Evolutionary conservation across 2,888 invertebrate genomes (phyloP), one percentile per base, ranked within the genome.

Genomic region (Tetramorium bicarinatum): DNA sequence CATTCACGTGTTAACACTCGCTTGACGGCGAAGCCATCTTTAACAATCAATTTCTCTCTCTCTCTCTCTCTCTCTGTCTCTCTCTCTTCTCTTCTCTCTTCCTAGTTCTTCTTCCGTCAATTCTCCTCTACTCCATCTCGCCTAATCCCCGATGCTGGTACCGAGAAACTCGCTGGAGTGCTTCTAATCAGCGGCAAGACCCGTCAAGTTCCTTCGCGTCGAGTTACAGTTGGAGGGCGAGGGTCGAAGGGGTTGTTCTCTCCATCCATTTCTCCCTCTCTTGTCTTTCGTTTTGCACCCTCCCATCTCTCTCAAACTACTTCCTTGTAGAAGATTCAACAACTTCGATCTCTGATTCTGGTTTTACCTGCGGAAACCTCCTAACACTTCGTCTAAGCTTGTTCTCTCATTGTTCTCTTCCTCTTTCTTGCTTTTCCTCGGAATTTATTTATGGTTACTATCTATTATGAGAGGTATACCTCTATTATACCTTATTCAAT

Each of bases 141-240:
- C 90, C 91, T 92, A 92, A 94, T 93, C 91, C 88, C 83, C 83
- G 85, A 91, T 88, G 91, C 91, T 90, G 87, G 90, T 89, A 90
- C 89, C 89, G 91, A 90, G 93, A 91, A 93, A 92, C 93, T 93
- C 92, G 91, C 89, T 89, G 91, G 91, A 92, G 92, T 91, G 93
- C 93, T 93, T 94, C 94, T 94, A 94, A 94, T 94, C 94, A 94
- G 92, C 91, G 91, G 88, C 92, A 92, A 92, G 91, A 90, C 91
- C 90, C 91, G 92, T 91, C 92, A 93, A 93, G 92, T 94, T 93
- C 90, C 91, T 91, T 88, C 87, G 91, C 92, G 91, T 93, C 90
- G 91, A 93, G 93, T 94, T 93, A 92, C 91, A 88, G 83, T 86
- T 82, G 77, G 76, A 62, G n/a, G 34, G 44, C 59, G 79, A 72